Percentiles rank a stretch among this genome's conserved stretches.
Conservation (phyloP, 2,113 vertebrate genomes). For the Cebidichthys violaceus region DNA sequence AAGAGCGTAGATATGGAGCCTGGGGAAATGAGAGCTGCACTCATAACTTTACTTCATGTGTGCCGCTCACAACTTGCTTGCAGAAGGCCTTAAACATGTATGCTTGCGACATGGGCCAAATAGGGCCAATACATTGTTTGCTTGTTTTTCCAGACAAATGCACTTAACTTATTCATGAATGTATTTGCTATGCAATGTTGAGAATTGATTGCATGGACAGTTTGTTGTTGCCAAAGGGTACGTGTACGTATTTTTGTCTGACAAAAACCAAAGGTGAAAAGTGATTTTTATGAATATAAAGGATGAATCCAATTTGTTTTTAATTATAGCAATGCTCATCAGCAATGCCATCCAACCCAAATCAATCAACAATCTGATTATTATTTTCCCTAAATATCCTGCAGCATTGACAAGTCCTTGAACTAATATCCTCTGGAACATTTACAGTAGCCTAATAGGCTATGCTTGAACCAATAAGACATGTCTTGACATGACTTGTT, state of each 20-base stretch:
- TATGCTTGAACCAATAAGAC: conserved; percentile 8
- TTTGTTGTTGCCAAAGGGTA: conserved; percentile 7
- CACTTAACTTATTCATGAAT: conserved; percentile 12
- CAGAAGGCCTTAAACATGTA: background rate
- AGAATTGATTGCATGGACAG: conserved; percentile 8
- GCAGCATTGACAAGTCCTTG: conserved; percentile 19
- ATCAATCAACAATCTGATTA: conserved; percentile 30
- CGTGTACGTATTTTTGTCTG: background rate
- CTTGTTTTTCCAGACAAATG: background rate
- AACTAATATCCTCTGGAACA: conserved; percentile 2
- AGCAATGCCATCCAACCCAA: conserved; percentile 25
- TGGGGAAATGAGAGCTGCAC: conserved; percentile 32
- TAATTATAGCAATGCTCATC: conserved; percentile 13
- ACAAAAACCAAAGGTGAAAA: conserved; percentile 2
- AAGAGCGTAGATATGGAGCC: conserved; percentile 47
- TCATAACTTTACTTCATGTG: conserved; percentile 20
- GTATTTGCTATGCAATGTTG: conserved; percentile 30
- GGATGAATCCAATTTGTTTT: conserved; percentile 20
- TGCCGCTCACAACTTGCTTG: conserved; percentile 10
- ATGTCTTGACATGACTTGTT: background rate
- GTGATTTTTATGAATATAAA: background rate
- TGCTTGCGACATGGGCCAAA: background rate
- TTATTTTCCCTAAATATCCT: background rate
- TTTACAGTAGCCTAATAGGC: background rate
- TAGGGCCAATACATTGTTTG: background rate